These are phyloP conservation scores for Pentamera pediparva DNA, from an alignment of 53 echinoderm and acorn worm species.

Conservation along the genomic window DNA sequence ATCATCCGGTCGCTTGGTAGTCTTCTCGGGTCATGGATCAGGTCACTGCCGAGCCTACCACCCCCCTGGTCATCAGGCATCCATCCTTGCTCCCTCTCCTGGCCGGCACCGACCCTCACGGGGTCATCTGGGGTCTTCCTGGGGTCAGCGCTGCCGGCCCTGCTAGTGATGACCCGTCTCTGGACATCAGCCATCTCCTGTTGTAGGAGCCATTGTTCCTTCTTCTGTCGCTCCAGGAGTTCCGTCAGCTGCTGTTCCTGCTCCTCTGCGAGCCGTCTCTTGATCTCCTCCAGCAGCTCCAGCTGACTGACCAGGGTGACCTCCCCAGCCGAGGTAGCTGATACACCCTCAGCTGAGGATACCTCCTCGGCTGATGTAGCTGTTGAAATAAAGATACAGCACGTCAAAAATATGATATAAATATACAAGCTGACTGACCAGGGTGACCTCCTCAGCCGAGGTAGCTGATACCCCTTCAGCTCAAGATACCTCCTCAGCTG, in stretches of 20 bases:
- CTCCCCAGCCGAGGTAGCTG: too few species aligned
- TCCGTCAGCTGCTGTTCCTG: slow-evolving; percentile 73
- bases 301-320: slow-evolving; percentile 57
- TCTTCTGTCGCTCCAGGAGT: slow-evolving; percentile 64
- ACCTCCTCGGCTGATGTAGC: not conserved
- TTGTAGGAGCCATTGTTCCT: slow-evolving; percentile 67
- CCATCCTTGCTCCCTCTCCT: not conserved
- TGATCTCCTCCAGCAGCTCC: slow-evolving; percentile 72
- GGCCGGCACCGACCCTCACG: not conserved
- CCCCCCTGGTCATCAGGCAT: not conserved
- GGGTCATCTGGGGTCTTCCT: not conserved
- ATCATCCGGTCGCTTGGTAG: too few species aligned
- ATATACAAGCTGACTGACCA: slow-evolving; percentile 64
- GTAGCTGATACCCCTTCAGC: slow-evolving; percentile 22
- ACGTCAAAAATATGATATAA: too few species aligned
- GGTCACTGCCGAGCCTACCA: not conserved
- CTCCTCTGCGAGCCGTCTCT: slow-evolving; percentile 57
- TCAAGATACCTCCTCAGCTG: not conserved
- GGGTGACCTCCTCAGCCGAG: slow-evolving; percentile 49
- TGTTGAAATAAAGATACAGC: too few species aligned
- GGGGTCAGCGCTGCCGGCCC: not conserved
- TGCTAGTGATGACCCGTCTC: slow-evolving; percentile 31
- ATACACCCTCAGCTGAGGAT: slow-evolving; percentile 5
- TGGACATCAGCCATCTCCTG: slow-evolving; percentile 72
- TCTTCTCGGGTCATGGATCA: not conserved